A percentile compares a stretch with the other conserved stretches of the same genome.
phyloP scores from a whole-genome alignment of 1,140 invertebrate species.

The Aphelinus atriplicis region DNA sequence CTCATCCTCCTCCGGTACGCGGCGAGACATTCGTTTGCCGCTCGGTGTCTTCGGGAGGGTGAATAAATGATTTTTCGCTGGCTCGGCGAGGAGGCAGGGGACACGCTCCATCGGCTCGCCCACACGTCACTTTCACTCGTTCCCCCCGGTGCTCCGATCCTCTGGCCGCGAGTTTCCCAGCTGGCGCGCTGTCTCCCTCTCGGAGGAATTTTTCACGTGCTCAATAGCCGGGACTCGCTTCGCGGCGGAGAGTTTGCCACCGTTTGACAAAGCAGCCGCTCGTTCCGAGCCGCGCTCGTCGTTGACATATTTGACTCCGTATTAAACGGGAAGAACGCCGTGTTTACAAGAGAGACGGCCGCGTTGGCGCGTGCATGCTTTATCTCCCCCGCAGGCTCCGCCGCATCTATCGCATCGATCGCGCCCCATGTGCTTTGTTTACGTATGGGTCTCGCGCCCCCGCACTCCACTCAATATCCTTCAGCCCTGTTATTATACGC shows the following conservation, averaged over 20 bases:
- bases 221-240: conserved; percentile 17
- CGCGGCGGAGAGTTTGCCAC: neutral
- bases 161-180: neutral
- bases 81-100: too few relatives aligned
- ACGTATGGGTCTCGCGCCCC: too few relatives aligned
- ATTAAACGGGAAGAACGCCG: too few relatives aligned
- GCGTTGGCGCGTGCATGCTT: too few relatives aligned
- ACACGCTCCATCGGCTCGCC: neutral
- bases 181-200: neutral
- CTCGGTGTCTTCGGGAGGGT: neutral
- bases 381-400: too few relatives aligned
- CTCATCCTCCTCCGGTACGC: neutral
- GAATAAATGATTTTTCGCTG: conserved; percentile 28
- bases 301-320: neutral
- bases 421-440: too few relatives aligned
- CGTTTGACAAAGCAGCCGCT: neutral
- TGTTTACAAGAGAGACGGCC: too few relatives aligned
- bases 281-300: neutral
- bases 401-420: too few relatives aligned
- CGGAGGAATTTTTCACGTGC: conserved; percentile 22
- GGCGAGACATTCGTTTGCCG: neutral
- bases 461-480: too few relatives aligned
- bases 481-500: too few relatives aligned
- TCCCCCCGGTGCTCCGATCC: neutral
- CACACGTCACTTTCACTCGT: neutral